phyloP scores from a whole-genome alignment of 2,888 invertebrate genomes.

The Drosophila imparisetae region DNA sequence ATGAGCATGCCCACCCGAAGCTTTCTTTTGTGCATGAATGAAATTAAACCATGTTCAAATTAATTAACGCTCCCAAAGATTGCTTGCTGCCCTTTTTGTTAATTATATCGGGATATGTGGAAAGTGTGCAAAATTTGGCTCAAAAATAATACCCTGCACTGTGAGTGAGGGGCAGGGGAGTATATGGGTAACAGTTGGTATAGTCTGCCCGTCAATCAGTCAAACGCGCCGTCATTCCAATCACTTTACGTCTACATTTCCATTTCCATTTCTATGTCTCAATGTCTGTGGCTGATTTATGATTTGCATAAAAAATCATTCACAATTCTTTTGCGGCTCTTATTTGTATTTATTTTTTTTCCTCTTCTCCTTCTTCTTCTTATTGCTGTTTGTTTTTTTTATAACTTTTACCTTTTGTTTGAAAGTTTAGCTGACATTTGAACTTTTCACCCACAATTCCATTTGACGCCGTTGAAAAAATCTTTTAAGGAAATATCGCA shows the following conservation, averaged over 20 bases:
- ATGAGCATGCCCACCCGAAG: constrained; percentile 61
- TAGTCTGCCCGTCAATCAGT: constrained; percentile 60
- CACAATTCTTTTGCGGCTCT: constrained; percentile 69
- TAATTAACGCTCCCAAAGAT: constrained; percentile 59
- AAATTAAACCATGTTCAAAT: constrained; percentile 79
- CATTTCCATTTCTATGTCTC: constrained; percentile 71
- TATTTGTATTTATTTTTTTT: constrained; percentile 43
- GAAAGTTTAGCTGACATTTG: constrained; percentile 75
- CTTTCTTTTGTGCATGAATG: constrained; percentile 71
- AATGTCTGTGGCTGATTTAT: constrained; percentile 71
- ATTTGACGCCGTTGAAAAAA: constrained; percentile 60
- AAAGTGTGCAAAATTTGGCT: constrained; percentile 74
- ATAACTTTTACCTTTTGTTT: constrained; percentile 78
- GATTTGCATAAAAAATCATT: constrained; percentile 80
- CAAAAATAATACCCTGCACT: constrained; percentile 13
- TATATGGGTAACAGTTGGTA: not conserved
- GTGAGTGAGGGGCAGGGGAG: not conserved
- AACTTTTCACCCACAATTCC: constrained; percentile 83
- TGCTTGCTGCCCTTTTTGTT: constrained; percentile 39
- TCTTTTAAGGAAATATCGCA: constrained; percentile 72
- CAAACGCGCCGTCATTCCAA: constrained; percentile 74
- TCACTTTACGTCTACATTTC: constrained; percentile 66
- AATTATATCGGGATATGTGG: constrained; percentile 63
- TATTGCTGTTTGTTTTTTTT: constrained; percentile 20
- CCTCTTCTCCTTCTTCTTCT: not conserved